Base-by-base conservation (phyloP, 2,797 vertebrate genomes). In the Uromys caudimaculatus region DNA sequence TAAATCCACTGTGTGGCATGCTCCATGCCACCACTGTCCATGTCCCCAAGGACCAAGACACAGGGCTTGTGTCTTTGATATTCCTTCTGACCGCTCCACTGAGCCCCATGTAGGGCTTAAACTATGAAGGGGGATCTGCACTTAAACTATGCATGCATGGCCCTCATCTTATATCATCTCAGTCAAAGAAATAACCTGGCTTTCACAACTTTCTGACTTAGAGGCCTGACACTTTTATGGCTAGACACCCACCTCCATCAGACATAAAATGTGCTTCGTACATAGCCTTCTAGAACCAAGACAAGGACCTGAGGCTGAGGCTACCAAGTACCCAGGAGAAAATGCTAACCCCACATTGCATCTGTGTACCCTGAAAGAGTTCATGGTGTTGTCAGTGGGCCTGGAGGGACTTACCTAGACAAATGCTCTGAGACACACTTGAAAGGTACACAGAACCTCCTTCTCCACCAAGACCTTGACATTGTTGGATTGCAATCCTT, bases 401-500 rank as follows among this genome's bases (percentile, higher is more conserved):
- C 7, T 4, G 69, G 29, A 75, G n/a, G 87, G 81, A 35, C 21
- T 29, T 58, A 3, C 32, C 38, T 27, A 1, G 41, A 41, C 0
- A 19, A 60, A 16, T 0, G 12, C 58, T 11, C 27, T n/a, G 62
- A 50, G 52, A 47, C 58, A 67, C 35, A 1, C 5, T 21, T 41
- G 13, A 44, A 29, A 23, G 24, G 12, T 1, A 21, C 47, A 1
- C 0, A 1, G 0, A 2, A 8, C 13, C 50, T 0, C 21, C 16
- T n/a, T 73, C 79, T 41, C 27, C 14, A 0, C 0, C 6, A 38
- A 38, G 73, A 77, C 23, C 2, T 9, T 29, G 24, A 16, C 38
- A 3, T 1, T 21, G 16, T 73, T 4, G 41, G 35, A 29, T 24
- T 27, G 24, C 47, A 12, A 0, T 23, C 60, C 32, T 91, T 77